Base-by-base conservation (phyloP, 2,797 vertebrate species). In the Esox lucius region DNA sequence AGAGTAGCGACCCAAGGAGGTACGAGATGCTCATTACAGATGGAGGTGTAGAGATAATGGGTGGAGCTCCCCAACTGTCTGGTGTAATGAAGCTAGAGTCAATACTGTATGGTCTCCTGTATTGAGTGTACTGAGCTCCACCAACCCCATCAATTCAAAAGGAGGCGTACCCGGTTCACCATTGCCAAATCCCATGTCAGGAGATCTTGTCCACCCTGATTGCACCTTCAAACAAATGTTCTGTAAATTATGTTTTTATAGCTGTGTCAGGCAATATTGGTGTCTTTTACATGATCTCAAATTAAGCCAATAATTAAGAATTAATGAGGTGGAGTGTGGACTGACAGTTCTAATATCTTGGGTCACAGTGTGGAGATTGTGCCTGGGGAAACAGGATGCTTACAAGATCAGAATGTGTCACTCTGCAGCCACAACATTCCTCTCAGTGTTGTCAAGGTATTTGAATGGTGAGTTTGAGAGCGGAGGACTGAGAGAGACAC, bases 291-390 rank as follows among this genome's bases (percentile, higher is more conserved):
- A 76, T 83, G 73, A 84, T 67, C 68, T 81, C 24, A 75, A 71
- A 85, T 78, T 77, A 82, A 76, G 77, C 87, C 53, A 75, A 35
- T 22, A 69, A 72, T 76, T 75, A 61, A 79, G 72, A 31, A 83
- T 85, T 87, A 72, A 75, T 81, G 78, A 79, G 71, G 22, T 17
- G 42, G 5, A 31, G 73, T 56, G 53, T 56, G 70, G 61, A 79
- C 77, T 76, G 84, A 84, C 84, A 81, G 79, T 80, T 86, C 86
- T 83, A 78, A 86, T 81, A 84, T 83, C 66, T 79, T 87, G 68
- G 76, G 82, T 85, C 77, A 82, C 71, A 70, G 78, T 77, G 75
- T 81, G 75, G 77, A 74, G 75, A 79, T 49, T 81, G 75, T 81
- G 80, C 80, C 68, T 72, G 48, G 48, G 68, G 68, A 24, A 46